Evolutionary conservation across 2,113 vertebrate species (phyloP).

Genomic region (Ardeotis arabs): DNA sequence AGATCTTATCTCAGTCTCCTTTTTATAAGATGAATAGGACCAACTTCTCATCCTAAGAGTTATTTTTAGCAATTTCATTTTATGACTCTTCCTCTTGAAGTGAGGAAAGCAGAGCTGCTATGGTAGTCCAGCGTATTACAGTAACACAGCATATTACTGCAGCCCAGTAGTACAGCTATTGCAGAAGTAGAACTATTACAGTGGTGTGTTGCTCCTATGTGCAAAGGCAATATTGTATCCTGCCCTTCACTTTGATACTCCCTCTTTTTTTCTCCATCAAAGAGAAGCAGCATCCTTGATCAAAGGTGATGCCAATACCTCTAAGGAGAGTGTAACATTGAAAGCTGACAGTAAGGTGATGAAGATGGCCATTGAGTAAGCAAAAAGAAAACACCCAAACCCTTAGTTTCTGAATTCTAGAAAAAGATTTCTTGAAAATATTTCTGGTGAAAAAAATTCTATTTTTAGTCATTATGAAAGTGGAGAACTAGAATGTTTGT

Average conservation of each 20-base stretch:
- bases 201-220: background rate
- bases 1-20: slow-evolving; percentile 26
- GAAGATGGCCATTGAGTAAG: background rate
- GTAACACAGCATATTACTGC: background rate
- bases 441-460: accelerated
- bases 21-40: slow-evolving; percentile 39
- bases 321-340: background rate
- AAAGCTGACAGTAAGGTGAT: background rate
- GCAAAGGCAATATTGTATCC: background rate
- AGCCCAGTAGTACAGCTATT: background rate
- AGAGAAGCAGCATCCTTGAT: background rate
- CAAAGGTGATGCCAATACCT: background rate
- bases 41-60: slow-evolving; percentile 26
- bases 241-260: background rate
- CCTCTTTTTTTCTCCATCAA: background rate
- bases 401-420: background rate
- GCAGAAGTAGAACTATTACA: background rate
- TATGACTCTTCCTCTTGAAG: slow-evolving; percentile 46
- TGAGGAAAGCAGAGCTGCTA: background rate
- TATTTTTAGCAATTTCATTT: slow-evolving; percentile 60
- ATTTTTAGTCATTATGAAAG: background rate
- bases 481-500: background rate
- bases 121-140: slow-evolving; percentile 19
- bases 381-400: background rate
- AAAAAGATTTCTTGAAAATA: background rate